Base-by-base conservation (phyloP, 2,888 invertebrate genomes). In the Neoscelio sp. region DNA sequence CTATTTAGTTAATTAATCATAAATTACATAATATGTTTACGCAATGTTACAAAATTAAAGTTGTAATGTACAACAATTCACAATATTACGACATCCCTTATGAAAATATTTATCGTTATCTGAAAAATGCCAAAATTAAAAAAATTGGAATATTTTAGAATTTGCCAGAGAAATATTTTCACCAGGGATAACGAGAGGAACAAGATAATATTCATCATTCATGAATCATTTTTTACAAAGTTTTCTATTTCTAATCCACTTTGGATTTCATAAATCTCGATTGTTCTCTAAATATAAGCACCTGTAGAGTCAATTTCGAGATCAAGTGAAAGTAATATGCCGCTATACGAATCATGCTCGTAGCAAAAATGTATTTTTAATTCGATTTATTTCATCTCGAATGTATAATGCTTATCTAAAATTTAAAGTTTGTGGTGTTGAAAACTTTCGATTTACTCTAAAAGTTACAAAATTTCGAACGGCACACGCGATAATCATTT, bases 131-230 rank as follows among this genome's bases (percentile, higher is more conserved):
- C n/a, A n/a, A n/a, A n/a, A n/a, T n/a, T n/a, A n/a, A n/a, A n/a
- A n/a, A n/a, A n/a, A n/a, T n/a, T n/a, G n/a, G n/a, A n/a, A n/a
- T n/a, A n/a, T n/a, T n/a, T n/a, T n/a, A n/a, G n/a, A n/a, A n/a
- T n/a, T n/a, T n/a, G n/a, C n/a, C n/a, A n/a, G n/a, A n/a, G n/a
- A n/a, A n/a, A n/a, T n/a, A n/a, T n/a, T n/a, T n/a, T n/a, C n/a
- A n/a, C n/a, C n/a, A n/a, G n/a, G n/a, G n/a, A n/a, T n/a, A n/a
- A n/a, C n/a, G 18, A 30, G 65, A 65, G 67, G 67, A 67, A 67
- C 67, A 67, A 67, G 18, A 20, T 58, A 58, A 58, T 68, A 58
- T 58, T 58, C 10, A 30, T 58, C 17, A 65, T 65, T 42, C 18
- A 33, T 33, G 18, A 18, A 42, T 3, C 38, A 7, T 62, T 50